phyloP scores from a whole-genome alignment of 2,113 vertebrate genomes.

The Gasterosteus nipponicus region DNA sequence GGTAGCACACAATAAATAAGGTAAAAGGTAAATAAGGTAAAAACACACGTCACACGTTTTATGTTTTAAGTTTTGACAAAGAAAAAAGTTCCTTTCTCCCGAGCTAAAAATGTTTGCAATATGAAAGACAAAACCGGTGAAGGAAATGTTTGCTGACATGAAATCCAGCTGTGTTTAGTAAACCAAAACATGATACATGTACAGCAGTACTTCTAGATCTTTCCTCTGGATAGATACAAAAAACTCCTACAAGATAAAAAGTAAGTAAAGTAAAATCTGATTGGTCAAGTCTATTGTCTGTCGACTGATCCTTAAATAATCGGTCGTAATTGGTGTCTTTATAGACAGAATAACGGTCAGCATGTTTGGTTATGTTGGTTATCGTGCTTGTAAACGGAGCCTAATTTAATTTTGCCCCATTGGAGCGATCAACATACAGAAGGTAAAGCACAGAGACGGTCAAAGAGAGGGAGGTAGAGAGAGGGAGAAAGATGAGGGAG shows the following conservation, averaged over 20 bases:
- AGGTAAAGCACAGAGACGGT: background rate
- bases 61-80: background rate
- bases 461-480: background rate
- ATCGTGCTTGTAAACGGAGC: background rate
- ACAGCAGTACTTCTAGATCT: background rate
- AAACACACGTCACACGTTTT: constrained; percentile 9
- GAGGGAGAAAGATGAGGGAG: background rate
- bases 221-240: background rate
- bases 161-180: constrained; percentile 28
- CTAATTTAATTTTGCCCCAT: background rate
- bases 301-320: background rate
- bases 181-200: constrained; percentile 4
- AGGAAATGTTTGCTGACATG: constrained; percentile 36
- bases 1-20: background rate
- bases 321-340: background rate
- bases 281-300: background rate
- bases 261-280: background rate
- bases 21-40: background rate
- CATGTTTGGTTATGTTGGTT: background rate
- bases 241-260: background rate
- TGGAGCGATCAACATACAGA: background rate
- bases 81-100: background rate
- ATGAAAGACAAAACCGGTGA: constrained; percentile 28
- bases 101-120: constrained; percentile 4
- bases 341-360: background rate